Evolutionary conservation across 37 sponge, comb jelly and placozoan species (phyloP), one percentile per base, ranked within the genome.

Genomic region (Sycon ciliatum): DNA sequence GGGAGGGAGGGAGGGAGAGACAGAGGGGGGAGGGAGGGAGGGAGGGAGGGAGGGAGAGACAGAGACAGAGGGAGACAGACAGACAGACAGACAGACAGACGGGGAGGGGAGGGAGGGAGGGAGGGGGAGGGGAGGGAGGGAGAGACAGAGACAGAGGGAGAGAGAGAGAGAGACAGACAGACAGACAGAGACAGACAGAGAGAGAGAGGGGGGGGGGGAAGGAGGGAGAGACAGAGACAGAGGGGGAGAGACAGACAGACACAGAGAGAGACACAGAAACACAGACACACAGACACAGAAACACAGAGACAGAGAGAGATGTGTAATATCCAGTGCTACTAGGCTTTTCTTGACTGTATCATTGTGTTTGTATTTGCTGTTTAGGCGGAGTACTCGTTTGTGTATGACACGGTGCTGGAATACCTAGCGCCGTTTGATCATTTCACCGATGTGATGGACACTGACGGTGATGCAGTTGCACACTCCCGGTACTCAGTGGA

Each of bases 321-420:
- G 27, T 26, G 61, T 26, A 23, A 58, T 5, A 2, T 1, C 1
- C 11, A 52, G 16, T 3, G 35, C 42, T 39, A 71, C 28, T 29
- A 46, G 28, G 0, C 4, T 4, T n/a, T 34, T n/a, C 16, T 36
- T 1, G 29, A 68, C 32, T 49, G 1, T 28, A 53, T 36, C 20
- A 20, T 1, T 62, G 33, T 22, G 4, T 78, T 24, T 56, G 32
- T 34, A 7, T 34, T n/a, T 32, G 26, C 22, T 32, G 2, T 26
- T 3, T 40, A 87, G 88, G 87, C 82, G 33, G 88, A 89, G 75
- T 89, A 89, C 39, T 80, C 76, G 9, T 89, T 89, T 71, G 78
- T 74, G 62, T 89, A 89, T 37, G 87, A 82, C 29, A 60, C 81
- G 20, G 65, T 64, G 20, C 38, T 79, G 37, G 78, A 83, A 42